Percentiles rank a stretch among this genome's conserved stretches.
phyloP scores from a whole-genome alignment of 2,797 vertebrate genomes.

The Staurois parvus region DNA sequence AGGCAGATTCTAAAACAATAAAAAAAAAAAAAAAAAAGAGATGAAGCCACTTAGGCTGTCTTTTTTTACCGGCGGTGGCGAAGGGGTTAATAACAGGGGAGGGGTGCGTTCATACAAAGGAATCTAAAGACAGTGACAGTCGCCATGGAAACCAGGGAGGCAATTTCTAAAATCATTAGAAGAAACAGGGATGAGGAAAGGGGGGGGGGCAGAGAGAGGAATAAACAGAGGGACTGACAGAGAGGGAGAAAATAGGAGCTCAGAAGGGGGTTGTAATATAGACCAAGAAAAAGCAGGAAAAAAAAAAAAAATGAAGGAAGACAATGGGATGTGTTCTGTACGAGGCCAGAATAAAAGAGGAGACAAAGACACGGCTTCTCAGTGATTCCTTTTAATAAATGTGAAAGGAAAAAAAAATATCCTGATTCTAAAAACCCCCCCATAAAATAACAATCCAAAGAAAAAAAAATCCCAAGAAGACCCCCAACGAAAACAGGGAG shows the following conservation, averaged over 20 bases:
- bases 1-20: background rate
- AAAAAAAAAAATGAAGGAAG: background rate
- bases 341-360: background rate
- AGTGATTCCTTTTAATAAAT: conserved; percentile 56
- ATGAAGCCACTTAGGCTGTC: background rate
- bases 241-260: conserved; percentile 2
- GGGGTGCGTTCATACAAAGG: conserved; percentile 53
- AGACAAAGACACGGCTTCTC: conserved; percentile 18
- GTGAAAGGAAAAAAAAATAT: conserved; percentile 56
- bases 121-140: conserved; percentile 62
- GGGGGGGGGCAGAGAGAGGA: background rate
- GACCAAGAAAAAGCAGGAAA: background rate
- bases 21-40: background rate
- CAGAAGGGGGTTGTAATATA: conserved; percentile 9
- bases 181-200: conserved; percentile 38
- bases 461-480: conserved; percentile 23
- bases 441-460: conserved; percentile 12
- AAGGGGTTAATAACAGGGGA: conserved; percentile 51
- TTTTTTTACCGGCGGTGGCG: background rate
- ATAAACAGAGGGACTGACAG: conserved; percentile 43
- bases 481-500: conserved; percentile 30
- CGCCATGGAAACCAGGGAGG: conserved; percentile 58
- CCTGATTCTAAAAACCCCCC: conserved; percentile 27
- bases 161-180: conserved; percentile 62
- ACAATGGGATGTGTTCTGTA: background rate